phyloP scores from a whole-genome alignment of 2,797 vertebrate genomes.

The Propithecus perrieri region DNA sequence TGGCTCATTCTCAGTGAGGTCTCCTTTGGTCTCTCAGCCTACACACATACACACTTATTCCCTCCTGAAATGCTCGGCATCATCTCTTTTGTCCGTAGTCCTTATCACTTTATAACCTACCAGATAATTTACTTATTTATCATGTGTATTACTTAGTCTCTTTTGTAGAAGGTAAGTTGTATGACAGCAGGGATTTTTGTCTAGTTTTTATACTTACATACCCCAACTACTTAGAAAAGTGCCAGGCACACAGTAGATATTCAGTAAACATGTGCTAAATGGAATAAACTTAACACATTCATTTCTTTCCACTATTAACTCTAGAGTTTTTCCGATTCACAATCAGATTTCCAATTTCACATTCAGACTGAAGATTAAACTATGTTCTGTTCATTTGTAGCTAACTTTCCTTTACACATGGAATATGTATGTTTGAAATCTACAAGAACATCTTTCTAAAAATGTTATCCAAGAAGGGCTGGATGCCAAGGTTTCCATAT shows the following conservation, averaged over 20 bases:
- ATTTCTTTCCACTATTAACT: neutral
- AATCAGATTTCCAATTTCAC: neutral
- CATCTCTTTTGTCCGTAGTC: neutral
- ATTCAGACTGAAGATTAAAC: neutral
- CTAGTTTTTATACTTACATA: neutral
- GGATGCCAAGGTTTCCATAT: rapidly evolving
- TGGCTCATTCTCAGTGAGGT: neutral
- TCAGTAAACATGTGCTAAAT: neutral
- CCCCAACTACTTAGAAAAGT: neutral
- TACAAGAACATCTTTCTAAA: slow-evolving; percentile 16
- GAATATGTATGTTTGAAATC: neutral
- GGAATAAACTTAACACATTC: neutral
- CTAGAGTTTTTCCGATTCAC: neutral
- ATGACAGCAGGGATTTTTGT: neutral
- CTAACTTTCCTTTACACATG: neutral
- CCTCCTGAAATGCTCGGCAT: neutral
- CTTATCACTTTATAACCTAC: neutral
- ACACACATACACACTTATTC: neutral
- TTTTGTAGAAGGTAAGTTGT: neutral
- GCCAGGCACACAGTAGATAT: neutral
- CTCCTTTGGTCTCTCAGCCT: neutral
- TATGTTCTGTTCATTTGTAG: neutral
- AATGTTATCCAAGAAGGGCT: neutral
- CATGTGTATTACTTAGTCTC: neutral
- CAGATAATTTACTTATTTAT: neutral